A percentile compares a stretch with the other conserved stretches of the same genome.
phyloP scores from a whole-genome alignment of 1,140 invertebrate genomes.

The Antheraea pernyi region DNA sequence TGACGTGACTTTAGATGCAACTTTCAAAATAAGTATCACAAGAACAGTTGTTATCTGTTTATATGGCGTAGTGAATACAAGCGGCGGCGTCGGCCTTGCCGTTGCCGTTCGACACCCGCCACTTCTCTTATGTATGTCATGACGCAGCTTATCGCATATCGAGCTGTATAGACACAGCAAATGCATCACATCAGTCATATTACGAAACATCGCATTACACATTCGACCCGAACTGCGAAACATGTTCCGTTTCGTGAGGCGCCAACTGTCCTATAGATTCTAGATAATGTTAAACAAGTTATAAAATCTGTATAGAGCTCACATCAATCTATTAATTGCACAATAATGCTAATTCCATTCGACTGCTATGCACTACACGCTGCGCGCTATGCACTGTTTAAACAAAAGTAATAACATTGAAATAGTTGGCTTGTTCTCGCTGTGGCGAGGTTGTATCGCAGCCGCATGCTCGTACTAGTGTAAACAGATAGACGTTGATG shows the following conservation, averaged over 20 bases:
- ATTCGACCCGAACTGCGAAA: background rate
- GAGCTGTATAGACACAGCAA: background rate
- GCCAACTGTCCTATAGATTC: background rate
- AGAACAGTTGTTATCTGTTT: background rate
- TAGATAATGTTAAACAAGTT: background rate
- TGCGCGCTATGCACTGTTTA: background rate
- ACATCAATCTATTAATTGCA: background rate
- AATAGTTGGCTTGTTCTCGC: too few species aligned
- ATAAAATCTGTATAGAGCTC: background rate
- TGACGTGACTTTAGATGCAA: background rate
- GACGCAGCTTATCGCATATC: background rate
- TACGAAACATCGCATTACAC: background rate
- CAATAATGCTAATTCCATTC: background rate
- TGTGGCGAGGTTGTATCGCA: background rate
- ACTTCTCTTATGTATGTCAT: too few species aligned
- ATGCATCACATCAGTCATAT: background rate
- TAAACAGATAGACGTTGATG: background rate
- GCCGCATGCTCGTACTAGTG: background rate
- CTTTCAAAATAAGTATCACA: background rate
- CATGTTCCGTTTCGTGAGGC: background rate
- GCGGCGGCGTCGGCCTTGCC: too few species aligned
- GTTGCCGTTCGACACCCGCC: too few species aligned
- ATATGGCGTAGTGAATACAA: background rate
- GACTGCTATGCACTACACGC: background rate
- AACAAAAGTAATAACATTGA: too few species aligned